Percentiles rank a stretch among this genome's conserved stretches.
Evolutionary conservation across 2,797 vertebrate species (phyloP).

Genomic region (Pteronotus mesoamericanus): DNA sequence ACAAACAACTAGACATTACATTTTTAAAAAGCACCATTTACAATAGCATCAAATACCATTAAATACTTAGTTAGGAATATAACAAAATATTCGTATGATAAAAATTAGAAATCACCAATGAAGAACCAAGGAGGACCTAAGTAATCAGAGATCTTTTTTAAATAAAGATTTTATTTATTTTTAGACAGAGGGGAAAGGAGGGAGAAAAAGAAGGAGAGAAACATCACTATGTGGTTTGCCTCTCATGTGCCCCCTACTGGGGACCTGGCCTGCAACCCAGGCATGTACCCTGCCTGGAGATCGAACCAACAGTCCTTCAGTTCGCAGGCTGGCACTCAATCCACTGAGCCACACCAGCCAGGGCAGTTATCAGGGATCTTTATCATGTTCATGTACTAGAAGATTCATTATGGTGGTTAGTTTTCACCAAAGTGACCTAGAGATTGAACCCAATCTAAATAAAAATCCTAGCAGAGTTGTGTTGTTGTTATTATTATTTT

Average conservation of each 20-base stretch:
- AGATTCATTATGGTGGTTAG: background rate
- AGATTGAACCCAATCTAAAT: background rate
- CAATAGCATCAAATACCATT: background rate
- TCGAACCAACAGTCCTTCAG: too few species aligned
- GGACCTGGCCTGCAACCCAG: too few species aligned
- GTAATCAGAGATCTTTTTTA: background rate
- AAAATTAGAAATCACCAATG: background rate
- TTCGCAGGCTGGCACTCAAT: too few species aligned
- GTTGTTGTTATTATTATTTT: background rate
- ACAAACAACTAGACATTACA: background rate
- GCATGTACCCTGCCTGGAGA: too few species aligned
- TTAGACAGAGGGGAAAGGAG: too few species aligned
- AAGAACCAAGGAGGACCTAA: background rate
- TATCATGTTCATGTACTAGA: background rate
- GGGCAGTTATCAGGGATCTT: too few species aligned
- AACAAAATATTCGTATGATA: background rate
- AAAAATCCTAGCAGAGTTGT: background rate
- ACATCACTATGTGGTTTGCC: too few species aligned
- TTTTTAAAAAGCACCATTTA: background rate
- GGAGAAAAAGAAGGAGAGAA: too few species aligned
- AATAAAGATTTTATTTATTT: too few species aligned
- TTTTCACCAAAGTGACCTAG: background rate
- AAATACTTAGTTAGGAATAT: background rate
- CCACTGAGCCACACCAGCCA: too few species aligned
- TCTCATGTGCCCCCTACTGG: too few species aligned